Percentiles rank a stretch among this genome's conserved stretches.
Conservation (phyloP, 1,140 invertebrate genomes). For the Formica selysi region DNA sequence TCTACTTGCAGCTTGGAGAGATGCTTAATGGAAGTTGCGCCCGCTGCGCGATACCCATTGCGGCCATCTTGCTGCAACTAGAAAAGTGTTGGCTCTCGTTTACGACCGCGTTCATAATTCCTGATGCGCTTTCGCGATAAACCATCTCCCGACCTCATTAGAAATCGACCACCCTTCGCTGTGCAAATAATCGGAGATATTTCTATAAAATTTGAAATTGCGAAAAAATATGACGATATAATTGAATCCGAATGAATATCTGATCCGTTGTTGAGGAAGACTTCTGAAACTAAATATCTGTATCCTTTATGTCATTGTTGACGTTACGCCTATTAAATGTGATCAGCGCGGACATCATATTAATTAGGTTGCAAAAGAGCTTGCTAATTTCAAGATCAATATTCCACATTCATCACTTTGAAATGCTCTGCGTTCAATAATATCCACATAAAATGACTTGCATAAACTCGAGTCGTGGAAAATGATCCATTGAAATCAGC, state of each 20-base stretch:
- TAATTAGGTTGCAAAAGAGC: constrained; percentile 50
- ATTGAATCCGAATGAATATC: not conserved
- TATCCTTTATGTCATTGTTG: not conserved
- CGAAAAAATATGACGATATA: not conserved
- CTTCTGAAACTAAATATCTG: not conserved
- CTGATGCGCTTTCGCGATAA: constrained; percentile 30
- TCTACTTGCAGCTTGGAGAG: constrained; percentile 69
- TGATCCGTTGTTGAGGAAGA: not conserved
- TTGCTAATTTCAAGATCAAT: constrained; percentile 47
- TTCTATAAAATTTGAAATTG: not conserved
- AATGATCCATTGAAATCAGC: not conserved
- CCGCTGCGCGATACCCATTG: constrained; percentile 55
- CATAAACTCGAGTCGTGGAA: not conserved
- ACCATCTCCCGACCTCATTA: constrained; percentile 22
- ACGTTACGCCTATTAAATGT: constrained; percentile 8
- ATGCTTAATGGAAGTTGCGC: constrained; percentile 73
- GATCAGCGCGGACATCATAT: constrained; percentile 14
- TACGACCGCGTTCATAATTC: constrained; percentile 54
- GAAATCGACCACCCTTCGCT: not conserved
- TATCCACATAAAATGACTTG: constrained; percentile 26
- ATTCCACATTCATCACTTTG: constrained; percentile 34
- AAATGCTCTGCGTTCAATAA: constrained; percentile 23
- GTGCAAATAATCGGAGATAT: not conserved
- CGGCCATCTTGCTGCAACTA: constrained; percentile 58
- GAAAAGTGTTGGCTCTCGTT: constrained; percentile 48